Evolutionary conservation across 2,797 vertebrate species (phyloP).

Genomic region (Pseudochaenichthys georgianus): DNA sequence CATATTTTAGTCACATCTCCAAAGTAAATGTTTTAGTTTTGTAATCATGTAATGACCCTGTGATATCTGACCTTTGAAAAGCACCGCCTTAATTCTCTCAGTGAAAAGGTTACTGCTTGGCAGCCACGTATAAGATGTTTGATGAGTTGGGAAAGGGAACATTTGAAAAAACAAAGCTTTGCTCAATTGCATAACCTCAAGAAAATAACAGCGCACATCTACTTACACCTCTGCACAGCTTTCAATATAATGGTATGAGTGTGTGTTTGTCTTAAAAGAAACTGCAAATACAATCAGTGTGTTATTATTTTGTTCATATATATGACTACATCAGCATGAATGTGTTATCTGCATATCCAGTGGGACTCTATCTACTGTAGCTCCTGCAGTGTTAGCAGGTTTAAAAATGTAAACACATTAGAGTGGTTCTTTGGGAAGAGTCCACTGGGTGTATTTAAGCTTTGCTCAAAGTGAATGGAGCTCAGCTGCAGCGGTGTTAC

Average conservation of each 20-base stretch:
- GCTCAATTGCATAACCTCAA: conserved; percentile 1
- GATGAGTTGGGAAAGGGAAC: neutral
- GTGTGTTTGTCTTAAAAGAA: conserved; percentile 25
- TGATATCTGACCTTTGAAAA: neutral
- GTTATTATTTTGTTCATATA: conserved; percentile 31
- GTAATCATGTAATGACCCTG: neutral
- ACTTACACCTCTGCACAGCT: neutral
- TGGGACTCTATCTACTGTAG: conserved; percentile 1
- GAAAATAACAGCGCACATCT: conserved; percentile 12
- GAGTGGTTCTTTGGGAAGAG: conserved; percentile 24
- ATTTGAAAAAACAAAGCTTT: neutral
- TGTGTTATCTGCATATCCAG: conserved; percentile 10
- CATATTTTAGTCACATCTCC: neutral
- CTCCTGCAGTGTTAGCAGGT: conserved; percentile 31
- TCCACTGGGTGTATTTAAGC: conserved; percentile 41
- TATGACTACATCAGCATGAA: conserved; percentile 13
- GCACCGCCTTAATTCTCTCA: neutral
- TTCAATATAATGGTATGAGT: neutral
- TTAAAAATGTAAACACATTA: conserved; percentile 38
- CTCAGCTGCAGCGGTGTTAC: conserved; percentile 35
- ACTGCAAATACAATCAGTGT: conserved; percentile 19
- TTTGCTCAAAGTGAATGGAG: conserved; percentile 40
- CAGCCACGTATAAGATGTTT: neutral
- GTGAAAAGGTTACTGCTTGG: neutral
- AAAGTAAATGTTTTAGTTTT: neutral